Percentiles rank a stretch among this genome's conserved stretches.
phyloP scores from a whole-genome alignment of 2,113 vertebrate genomes.

The Semnopithecus entellus region DNA sequence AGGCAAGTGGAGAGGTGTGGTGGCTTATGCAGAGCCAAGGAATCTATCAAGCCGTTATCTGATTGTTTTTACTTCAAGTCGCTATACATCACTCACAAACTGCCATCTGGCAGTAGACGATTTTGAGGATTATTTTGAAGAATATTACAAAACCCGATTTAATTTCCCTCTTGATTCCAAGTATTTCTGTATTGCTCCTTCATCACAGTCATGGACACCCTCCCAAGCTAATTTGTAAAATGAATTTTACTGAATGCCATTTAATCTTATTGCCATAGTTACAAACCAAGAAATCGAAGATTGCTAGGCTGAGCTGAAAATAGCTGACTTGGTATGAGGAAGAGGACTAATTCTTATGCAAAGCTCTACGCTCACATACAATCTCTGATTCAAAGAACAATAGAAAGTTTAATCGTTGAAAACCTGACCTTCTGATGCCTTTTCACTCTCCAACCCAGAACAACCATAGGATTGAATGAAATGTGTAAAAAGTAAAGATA shows the following conservation, averaged over 20 bases:
- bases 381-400: slow-evolving; percentile 79
- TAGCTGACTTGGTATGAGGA: slow-evolving; percentile 78
- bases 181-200: slow-evolving; percentile 64
- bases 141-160: slow-evolving; percentile 68
- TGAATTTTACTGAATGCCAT: slow-evolving; percentile 80
- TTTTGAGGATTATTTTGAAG: slow-evolving; percentile 72
- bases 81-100: slow-evolving; percentile 64
- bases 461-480: slow-evolving; percentile 59
- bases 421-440: slow-evolving; percentile 41
- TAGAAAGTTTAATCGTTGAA: slow-evolving; percentile 78
- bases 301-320: slow-evolving; percentile 81
- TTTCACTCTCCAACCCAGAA: slow-evolving; percentile 61
- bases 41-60: slow-evolving; percentile 33
- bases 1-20: slow-evolving; percentile 58
- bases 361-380: slow-evolving; percentile 74
- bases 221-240: slow-evolving; percentile 82
- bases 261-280: slow-evolving; percentile 88
- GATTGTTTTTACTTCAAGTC: slow-evolving; percentile 54
- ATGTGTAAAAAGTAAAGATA: slow-evolving; percentile 14
- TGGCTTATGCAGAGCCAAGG: slow-evolving; percentile 27
- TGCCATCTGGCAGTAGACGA: slow-evolving; percentile 66
- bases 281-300: slow-evolving; percentile 84
- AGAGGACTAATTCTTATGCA: slow-evolving; percentile 82
- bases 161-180: slow-evolving; percentile 70
- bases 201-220: slow-evolving; percentile 53